Evolutionary conservation across 2,888 invertebrate genomes (phyloP).

Genomic region (Drosophila multiciliata): DNA sequence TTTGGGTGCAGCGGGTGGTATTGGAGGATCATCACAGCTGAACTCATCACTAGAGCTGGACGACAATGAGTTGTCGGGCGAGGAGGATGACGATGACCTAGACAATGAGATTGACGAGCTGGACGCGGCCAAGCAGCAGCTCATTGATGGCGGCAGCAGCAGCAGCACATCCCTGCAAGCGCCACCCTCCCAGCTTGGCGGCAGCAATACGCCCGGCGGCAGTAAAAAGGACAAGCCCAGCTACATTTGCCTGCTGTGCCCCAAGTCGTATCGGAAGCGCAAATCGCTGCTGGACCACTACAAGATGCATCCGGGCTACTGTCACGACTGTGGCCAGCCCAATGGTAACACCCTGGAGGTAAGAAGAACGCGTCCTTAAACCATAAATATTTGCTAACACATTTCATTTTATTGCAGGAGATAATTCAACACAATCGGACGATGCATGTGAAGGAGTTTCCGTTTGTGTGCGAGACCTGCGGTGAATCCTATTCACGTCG

Average conservation of each 20-base stretch:
- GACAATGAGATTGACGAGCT: slow-evolving; percentile 79
- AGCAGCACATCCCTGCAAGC: slow-evolving; percentile 82
- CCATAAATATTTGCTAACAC: background rate
- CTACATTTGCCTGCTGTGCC: slow-evolving; percentile 83
- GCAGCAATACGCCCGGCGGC: slow-evolving; percentile 56
- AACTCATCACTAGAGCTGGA: slow-evolving; percentile 77
- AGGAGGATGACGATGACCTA: slow-evolving; percentile 81
- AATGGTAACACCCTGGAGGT: slow-evolving; percentile 84
- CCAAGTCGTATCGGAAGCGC: slow-evolving; percentile 84
- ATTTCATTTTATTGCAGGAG: slow-evolving; percentile 68
- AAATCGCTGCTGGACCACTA: slow-evolving; percentile 84
- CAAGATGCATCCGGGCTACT: slow-evolving; percentile 84
- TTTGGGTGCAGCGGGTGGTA: slow-evolving; percentile 20
- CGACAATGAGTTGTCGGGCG: slow-evolving; percentile 80
- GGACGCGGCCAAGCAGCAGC: slow-evolving; percentile 80
- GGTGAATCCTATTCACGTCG: slow-evolving; percentile 85
- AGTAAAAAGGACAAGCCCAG: slow-evolving; percentile 83
- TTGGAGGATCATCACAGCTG: slow-evolving; percentile 44
- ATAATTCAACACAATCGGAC: slow-evolving; percentile 84
- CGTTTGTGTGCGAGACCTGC: slow-evolving; percentile 85
- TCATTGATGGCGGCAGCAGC: slow-evolving; percentile 83
- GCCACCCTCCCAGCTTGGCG: slow-evolving; percentile 69
- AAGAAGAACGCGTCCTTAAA: background rate
- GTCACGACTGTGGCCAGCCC: slow-evolving; percentile 84
- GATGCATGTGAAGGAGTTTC: slow-evolving; percentile 84